Evolutionary conservation across 2,888 invertebrate species (phyloP).

Genomic region (Conomelus anceps): DNA sequence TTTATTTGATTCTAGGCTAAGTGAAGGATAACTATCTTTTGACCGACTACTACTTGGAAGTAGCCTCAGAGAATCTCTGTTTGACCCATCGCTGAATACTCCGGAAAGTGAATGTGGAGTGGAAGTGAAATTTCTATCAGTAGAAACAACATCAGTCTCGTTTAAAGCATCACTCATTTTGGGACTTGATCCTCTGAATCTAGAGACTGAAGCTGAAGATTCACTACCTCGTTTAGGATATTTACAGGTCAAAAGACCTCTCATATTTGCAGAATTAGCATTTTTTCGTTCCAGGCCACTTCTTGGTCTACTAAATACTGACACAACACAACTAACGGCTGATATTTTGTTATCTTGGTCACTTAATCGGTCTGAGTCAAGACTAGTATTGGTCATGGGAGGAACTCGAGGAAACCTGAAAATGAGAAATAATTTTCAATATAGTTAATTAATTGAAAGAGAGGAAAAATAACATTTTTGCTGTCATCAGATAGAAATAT

Average conservation of each 20-base stretch:
- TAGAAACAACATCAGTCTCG: not conserved
- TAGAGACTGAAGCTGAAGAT: not conserved
- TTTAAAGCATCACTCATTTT: not conserved
- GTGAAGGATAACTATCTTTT: not conserved
- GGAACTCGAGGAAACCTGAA: slow-evolving; percentile 1
- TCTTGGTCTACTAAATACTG: not conserved
- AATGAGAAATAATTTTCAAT: not conserved
- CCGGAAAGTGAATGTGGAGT: not conserved
- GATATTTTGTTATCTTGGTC: not conserved
- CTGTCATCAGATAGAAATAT: too few relatives aligned
- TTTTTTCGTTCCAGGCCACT: not conserved
- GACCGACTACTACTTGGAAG: not conserved
- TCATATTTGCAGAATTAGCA: not conserved
- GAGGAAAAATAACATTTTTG: too few relatives aligned
- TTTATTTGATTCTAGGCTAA: not conserved
- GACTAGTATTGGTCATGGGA: not conserved
- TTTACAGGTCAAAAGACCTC: not conserved
- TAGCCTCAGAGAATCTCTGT: not conserved
- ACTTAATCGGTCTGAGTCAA: not conserved
- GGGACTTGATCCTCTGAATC: not conserved
- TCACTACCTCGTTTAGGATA: not conserved
- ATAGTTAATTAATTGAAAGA: too few relatives aligned
- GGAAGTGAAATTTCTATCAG: not conserved
- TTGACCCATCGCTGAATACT: not conserved
- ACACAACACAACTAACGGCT: not conserved